Evolutionary conservation across 2,797 vertebrate genomes (phyloP).

Genomic region (Nyctalus aviator): DNA sequence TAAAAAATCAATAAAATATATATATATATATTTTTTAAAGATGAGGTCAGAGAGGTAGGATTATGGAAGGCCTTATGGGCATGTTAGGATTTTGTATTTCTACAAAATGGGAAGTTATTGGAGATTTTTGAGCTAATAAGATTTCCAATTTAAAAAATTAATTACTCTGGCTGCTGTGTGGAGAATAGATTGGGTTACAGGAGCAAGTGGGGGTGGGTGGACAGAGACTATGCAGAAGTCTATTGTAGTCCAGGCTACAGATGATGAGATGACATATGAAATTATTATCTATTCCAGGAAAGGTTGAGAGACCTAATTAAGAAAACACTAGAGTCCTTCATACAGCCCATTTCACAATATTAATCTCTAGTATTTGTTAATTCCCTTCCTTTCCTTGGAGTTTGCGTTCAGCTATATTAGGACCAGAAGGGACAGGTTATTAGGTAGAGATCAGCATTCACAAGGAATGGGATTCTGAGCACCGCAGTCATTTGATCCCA

Average conservation of each 20-base stretch:
- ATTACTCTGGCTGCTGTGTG: conserved; percentile 4
- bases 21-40: background rate
- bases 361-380: background rate
- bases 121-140: conserved; percentile 42
- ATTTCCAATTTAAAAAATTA: conserved; percentile 34
- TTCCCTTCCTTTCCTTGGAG: conserved; percentile 29
- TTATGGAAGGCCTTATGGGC: background rate
- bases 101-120: background rate
- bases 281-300: conserved; percentile 45
- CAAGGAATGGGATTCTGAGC: background rate
- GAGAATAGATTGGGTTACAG: background rate
- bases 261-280: background rate
- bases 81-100: conserved; percentile 30
- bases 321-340: background rate
- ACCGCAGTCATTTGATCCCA: background rate
- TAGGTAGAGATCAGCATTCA: conserved; percentile 31
- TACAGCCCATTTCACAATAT: background rate
- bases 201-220: background rate
- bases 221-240: conserved; percentile 16
- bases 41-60: background rate
- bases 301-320: background rate
- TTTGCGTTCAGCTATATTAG: conserved; percentile 38
- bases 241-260: conserved; percentile 1
- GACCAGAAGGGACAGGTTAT: background rate
- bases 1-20: too few species aligned